phyloP scores from a whole-genome alignment of 2,797 vertebrate genomes.

The Tragelaphus eurycerus region DNA sequence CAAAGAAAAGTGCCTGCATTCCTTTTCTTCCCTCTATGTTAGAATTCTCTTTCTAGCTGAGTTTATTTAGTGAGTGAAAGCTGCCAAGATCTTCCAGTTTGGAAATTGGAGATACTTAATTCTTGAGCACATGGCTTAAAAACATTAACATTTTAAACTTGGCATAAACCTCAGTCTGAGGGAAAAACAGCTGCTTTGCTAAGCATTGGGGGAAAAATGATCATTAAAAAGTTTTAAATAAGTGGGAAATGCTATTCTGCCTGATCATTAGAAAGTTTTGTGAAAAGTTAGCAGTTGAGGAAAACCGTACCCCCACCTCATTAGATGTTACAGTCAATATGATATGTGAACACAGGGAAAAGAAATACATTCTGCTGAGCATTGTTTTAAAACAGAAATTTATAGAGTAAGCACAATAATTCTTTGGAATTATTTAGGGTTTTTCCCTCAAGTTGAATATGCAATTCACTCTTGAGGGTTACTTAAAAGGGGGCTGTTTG shows the following conservation, averaged over 20 bases:
- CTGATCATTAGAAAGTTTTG: constrained; percentile 49
- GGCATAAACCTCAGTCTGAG: constrained; percentile 38
- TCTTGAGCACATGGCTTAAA: constrained; percentile 48
- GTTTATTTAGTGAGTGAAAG: constrained; percentile 34
- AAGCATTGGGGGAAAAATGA: background rate
- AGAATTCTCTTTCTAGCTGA: background rate
- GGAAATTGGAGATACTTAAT: constrained; percentile 60
- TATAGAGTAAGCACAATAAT: background rate
- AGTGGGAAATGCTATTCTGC: constrained; percentile 31
- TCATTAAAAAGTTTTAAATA: constrained; percentile 70
- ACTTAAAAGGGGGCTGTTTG: background rate
- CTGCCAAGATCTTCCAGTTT: constrained; percentile 54
- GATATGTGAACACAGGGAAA: background rate
- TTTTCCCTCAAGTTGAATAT: background rate
- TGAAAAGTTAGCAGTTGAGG: constrained; percentile 24
- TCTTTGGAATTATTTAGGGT: background rate
- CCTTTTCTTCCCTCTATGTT: background rate
- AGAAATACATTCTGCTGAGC: background rate
- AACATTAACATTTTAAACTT: constrained; percentile 70
- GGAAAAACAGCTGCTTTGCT: constrained; percentile 66
- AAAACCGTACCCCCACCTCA: background rate
- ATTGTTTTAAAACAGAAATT: background rate
- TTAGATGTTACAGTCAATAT: background rate
- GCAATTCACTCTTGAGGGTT: background rate
- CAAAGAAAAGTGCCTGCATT: background rate